Conservation (phyloP, 1,140 invertebrate genomes). For the Sogatella furcifera region DNA sequence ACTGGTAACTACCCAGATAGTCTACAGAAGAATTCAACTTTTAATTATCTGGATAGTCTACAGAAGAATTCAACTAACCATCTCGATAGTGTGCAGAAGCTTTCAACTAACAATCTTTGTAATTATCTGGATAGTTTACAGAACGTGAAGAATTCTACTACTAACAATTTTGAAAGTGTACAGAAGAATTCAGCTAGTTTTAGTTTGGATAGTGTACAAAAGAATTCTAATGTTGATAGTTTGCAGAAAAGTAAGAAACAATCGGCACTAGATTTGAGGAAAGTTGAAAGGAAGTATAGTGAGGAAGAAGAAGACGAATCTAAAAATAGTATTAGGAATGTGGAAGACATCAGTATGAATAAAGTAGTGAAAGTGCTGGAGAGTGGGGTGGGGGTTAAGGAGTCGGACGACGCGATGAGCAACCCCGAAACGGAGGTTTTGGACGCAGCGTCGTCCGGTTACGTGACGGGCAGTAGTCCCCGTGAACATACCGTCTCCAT, state of each 20-base stretch:
- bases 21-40: no score
- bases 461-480: conserved; percentile 36
- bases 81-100: not conserved
- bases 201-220: not conserved
- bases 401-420: conserved; percentile 15
- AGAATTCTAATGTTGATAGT: no score
- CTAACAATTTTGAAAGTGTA: not conserved
- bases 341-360: no score
- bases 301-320: no score
- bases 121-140: not conserved
- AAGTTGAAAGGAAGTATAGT: no score
- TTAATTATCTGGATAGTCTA: not conserved
- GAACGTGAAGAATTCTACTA: no score
- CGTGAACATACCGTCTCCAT: conserved; percentile 36
- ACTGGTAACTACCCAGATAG: no score
- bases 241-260: no score
- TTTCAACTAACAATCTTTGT: no score
- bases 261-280: no score
- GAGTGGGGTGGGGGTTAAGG: not conserved
- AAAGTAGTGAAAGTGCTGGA: no score
- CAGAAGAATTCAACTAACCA: not conserved
- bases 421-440: conserved; percentile 12
- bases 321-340: no score
- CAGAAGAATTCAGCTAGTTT: not conserved
- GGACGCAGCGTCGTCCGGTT: conserved; percentile 18